Evolutionary conservation across 92 coral and sea anemone genomes (phyloP).

Genomic region (Palythoa heliodiscus): DNA sequence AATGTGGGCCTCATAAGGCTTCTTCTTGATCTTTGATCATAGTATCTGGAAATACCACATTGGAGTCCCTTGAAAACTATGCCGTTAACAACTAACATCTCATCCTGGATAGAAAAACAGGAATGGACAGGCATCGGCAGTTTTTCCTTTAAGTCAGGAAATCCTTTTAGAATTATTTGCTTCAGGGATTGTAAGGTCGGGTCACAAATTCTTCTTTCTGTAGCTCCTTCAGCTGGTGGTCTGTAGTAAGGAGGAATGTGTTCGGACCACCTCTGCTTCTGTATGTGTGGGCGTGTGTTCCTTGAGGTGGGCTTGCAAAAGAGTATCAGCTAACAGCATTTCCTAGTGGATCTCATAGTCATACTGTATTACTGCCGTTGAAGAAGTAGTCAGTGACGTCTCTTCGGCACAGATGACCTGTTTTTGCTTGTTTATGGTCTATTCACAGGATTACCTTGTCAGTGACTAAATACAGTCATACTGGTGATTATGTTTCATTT

Average conservation of each 20-base stretch:
- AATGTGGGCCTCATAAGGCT: not conserved
- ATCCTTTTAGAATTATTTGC: constrained; percentile 14
- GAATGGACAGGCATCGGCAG: not conserved
- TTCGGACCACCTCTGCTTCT: constrained; percentile 25
- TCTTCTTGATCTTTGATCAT: not conserved
- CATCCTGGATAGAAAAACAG: not conserved
- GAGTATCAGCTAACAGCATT: constrained; percentile 57
- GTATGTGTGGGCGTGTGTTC: not conserved
- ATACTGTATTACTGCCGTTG: constrained; percentile 50
- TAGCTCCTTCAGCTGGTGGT: constrained; percentile 23
- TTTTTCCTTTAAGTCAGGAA: constrained; percentile 19
- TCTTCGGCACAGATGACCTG: constrained; percentile 60
- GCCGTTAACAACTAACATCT: constrained; percentile 1
- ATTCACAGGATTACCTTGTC: constrained; percentile 49
- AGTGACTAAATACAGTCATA: constrained; percentile 57
- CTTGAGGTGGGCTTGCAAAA: constrained; percentile 53
- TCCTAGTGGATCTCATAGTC: constrained; percentile 53
- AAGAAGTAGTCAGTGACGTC: constrained; percentile 53
- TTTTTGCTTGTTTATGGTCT: constrained; percentile 62
- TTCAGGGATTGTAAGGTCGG: not conserved
- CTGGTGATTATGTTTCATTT: constrained; percentile 64
- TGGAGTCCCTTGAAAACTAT: constrained; percentile 25
- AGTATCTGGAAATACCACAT: not conserved
- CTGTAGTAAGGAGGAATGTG: not conserved
- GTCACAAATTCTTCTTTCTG: constrained; percentile 32